phyloP scores from a whole-genome alignment of 53 echinoderm and acorn worm species.

The Astropecten irregularis region DNA sequence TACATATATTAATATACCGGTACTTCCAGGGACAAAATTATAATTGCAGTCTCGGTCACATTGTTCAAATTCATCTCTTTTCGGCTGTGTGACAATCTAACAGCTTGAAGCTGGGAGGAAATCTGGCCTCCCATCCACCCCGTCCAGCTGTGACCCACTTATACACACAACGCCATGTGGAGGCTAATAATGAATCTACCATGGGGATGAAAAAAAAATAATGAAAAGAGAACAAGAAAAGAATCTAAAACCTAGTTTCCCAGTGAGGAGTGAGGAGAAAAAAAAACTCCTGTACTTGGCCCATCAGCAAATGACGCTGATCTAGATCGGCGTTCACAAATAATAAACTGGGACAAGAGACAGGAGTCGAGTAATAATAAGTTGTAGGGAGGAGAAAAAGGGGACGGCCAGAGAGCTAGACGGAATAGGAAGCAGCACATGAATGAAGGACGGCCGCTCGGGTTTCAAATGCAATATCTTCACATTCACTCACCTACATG shows the following conservation, averaged over 20 bases:
- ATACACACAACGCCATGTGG: not conserved
- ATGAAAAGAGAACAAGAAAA: not conserved
- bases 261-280: not conserved
- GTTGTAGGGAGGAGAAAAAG: not conserved
- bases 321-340: not conserved
- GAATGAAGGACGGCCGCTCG: constrained; percentile 46
- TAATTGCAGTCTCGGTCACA: no score
- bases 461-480: no score
- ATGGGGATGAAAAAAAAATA: no score
- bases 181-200: no score
- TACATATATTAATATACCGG: no score
- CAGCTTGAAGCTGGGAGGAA: not conserved
- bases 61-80: no score
- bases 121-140: not conserved
- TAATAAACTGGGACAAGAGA: constrained; percentile 35
- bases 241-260: not conserved
- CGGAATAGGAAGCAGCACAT: no score
- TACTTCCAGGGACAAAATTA: no score
- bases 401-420: not conserved
- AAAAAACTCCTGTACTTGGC: constrained; percentile 18
- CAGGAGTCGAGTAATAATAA: no score
- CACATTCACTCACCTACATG: no score
- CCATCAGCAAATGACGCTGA: constrained; percentile 34
- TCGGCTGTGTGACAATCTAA: constrained; percentile 7
- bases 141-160: constrained; percentile 29